phyloP scores from a whole-genome alignment of 2,888 invertebrate species.

The Orthosia gracilis region DNA sequence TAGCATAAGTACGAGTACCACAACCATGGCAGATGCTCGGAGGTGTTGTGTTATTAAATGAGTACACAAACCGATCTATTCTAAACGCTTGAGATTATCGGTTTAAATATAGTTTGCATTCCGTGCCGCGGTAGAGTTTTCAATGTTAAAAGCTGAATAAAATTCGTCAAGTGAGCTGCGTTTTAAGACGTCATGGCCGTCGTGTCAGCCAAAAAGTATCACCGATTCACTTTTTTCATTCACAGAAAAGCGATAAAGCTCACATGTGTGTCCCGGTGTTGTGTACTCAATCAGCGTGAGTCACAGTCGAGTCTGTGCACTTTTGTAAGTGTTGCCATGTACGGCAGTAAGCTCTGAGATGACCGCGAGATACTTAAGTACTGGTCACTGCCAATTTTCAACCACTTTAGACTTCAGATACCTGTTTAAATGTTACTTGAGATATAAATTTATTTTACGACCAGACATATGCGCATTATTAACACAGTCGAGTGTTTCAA shows the following conservation, averaged over 20 bases:
- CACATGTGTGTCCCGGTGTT: constrained; percentile 64
- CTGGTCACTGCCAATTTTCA: constrained; percentile 39
- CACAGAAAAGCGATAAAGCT: constrained; percentile 63
- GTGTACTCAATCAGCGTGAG: constrained; percentile 75
- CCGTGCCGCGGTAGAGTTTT: constrained; percentile 17
- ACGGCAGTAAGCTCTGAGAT: constrained; percentile 69
- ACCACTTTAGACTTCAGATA: constrained; percentile 24
- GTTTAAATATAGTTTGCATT: constrained; percentile 44
- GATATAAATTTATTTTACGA: constrained; percentile 15
- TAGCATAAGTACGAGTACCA: constrained; percentile 14
- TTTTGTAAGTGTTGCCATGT: constrained; percentile 81
- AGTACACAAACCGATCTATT: constrained; percentile 32
- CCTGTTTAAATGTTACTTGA: constrained; percentile 50
- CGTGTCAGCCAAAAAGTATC: constrained; percentile 18
- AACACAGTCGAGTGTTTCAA: neutral
- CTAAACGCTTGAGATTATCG: constrained; percentile 28
- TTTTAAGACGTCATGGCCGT: constrained; percentile 21
- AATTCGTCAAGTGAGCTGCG: constrained; percentile 11
- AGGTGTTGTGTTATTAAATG: constrained; percentile 24
- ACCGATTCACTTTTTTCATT: constrained; percentile 46
- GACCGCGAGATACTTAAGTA: constrained; percentile 64
- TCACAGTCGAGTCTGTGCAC: constrained; percentile 74
- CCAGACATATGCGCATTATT: neutral
- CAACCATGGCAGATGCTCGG: constrained; percentile 11
- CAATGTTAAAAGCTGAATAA: constrained; percentile 35